Percentiles rank a stretch among this genome's conserved stretches.
Conservation (phyloP, 2,797 vertebrate genomes). For the Manis javanica region DNA sequence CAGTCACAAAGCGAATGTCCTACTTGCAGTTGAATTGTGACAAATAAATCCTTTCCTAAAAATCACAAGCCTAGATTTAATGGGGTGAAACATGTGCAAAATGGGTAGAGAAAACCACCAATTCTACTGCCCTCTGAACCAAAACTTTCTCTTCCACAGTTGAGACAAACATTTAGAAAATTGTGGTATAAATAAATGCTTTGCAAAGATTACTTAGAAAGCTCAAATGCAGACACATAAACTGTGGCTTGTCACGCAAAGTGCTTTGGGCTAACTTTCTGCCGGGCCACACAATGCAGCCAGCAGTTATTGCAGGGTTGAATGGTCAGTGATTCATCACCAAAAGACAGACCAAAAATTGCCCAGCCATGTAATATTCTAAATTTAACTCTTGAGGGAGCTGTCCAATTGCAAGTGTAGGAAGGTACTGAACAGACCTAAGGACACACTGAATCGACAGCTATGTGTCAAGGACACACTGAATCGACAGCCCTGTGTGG, state of each 20-base stretch:
- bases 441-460: not conserved
- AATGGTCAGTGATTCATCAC: conserved; percentile 47
- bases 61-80: conserved; percentile 55
- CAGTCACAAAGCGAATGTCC: not conserved
- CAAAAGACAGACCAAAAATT: conserved; percentile 39
- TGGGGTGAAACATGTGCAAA: conserved; percentile 46
- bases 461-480: no score
- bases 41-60: conserved; percentile 63
- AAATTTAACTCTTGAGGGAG: conserved; percentile 43
- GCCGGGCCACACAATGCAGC: not conserved
- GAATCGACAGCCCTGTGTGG: not conserved
- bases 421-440: not conserved
- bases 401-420: not conserved
- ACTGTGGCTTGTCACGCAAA: conserved; percentile 18
- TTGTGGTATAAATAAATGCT: conserved; percentile 18
- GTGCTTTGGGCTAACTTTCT: not conserved
- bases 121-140: conserved; percentile 14
- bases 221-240: not conserved
- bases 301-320: conserved; percentile 11
- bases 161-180: conserved; percentile 57
- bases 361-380: not conserved
- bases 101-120: conserved; percentile 9
- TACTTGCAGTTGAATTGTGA: conserved; percentile 50
- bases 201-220: conserved; percentile 65
- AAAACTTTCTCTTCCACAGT: not conserved